Evolutionary conservation across 2,797 vertebrate species (phyloP), one percentile per base, ranked within the genome.

Genomic region (Alfaro cultratus): DNA sequence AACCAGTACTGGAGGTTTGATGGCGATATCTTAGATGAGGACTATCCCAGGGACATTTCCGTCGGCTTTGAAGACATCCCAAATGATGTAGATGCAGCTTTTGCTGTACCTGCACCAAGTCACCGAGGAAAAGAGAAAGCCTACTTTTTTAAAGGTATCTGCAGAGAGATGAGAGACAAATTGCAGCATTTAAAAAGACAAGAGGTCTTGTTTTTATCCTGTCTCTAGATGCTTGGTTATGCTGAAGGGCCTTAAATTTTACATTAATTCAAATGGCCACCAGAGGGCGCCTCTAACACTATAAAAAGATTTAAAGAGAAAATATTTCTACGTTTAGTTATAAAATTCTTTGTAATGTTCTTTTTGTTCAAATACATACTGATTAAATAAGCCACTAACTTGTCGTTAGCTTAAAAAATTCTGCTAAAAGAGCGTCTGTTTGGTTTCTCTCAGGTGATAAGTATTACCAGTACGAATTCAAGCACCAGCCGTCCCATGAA

Each of bases 81-180:
- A 0, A 74, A 96, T 15, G 5, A 95, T 0, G 1, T 98, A 0
- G 94, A 98, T 0, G 97, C 98, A 0, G 97, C 97, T 0, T 97
- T 99, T 0, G 96, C 97, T 23, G 88, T 98, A 57, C 98, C 98
- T 0, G 97, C 98, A 0, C 94, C 97, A 55, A 95, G 90, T 89
- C 96, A 96, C 92, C 79, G 57, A 0, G 95, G 95, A 89, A 96
- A 85, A 15, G 98, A 99, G 93, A 96, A 96, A 76, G 98, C 92
- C 16, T 99, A 98, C 88, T 99, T 99, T 92, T 99, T 99, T 91
- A 98, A 98, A 96, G 98, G 98, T 99, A 90, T 36, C 34, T 72
- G 21, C 13, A 2, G 1, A 5, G 23, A 5, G 13, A 76, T 5
- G 29, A 16, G 29, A 16, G 1, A 68, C 4, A 68, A 39, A 2